Conservation (phyloP, 2,888 invertebrate genomes). For the Agrochola macilenta region DNA sequence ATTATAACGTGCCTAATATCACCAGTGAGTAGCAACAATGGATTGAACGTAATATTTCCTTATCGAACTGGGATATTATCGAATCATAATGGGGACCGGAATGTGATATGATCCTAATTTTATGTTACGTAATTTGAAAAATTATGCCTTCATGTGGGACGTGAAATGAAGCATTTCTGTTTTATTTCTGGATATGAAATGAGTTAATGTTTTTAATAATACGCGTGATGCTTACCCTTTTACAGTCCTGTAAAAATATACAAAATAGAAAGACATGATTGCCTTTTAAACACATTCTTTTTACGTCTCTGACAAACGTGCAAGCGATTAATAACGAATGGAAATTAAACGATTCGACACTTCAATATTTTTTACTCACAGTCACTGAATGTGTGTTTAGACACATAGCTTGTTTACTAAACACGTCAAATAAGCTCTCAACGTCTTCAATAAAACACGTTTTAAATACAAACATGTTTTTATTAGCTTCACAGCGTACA, state of each 20-base stretch:
- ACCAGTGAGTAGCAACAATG: constrained; percentile 39
- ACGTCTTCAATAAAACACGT: constrained; percentile 34
- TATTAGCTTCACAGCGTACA: constrained; percentile 27
- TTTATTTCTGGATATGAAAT: constrained; percentile 19
- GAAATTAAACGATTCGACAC: constrained; percentile 11
- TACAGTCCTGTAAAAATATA: constrained; percentile 21
- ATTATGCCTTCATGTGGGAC: neutral
- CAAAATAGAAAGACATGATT: constrained; percentile 16
- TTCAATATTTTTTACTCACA: constrained; percentile 6
- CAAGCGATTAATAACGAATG: constrained; percentile 14
- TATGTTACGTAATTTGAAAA: constrained; percentile 23
- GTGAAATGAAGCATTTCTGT: constrained; percentile 18
- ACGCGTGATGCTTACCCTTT: neutral
- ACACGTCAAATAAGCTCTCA: constrained; percentile 36
- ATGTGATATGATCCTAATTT: constrained; percentile 42
- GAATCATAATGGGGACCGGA: constrained; percentile 26
- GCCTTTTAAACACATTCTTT: constrained; percentile 8
- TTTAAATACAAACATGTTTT: constrained; percentile 48
- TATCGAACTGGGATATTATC: constrained; percentile 54
- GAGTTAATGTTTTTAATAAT: constrained; percentile 10
- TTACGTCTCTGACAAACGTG: neutral
- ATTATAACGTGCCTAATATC: constrained; percentile 35
- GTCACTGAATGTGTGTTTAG: constrained; percentile 18
- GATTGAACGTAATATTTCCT: constrained; percentile 33
- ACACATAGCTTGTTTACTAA: constrained; percentile 28